phyloP scores from a whole-genome alignment of 2,113 vertebrate genomes.

The Myiozetetes cayanensis region DNA sequence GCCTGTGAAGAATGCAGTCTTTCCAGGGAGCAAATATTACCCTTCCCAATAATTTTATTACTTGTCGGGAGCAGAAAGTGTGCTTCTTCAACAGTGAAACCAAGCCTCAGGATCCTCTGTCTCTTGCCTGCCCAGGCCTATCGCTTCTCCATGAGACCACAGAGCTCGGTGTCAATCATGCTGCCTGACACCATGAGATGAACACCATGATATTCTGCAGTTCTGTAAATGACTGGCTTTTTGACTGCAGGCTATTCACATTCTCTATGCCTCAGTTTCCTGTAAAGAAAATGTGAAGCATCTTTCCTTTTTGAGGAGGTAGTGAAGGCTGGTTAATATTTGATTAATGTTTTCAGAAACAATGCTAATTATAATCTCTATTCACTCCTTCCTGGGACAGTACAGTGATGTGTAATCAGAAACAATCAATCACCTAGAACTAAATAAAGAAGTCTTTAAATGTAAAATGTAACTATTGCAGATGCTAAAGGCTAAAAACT shows the following conservation, averaged over 20 bases:
- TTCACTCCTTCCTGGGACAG: neutral
- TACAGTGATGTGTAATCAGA: neutral
- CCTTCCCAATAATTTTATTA: neutral
- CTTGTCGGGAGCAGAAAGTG: neutral
- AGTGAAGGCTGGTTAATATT: neutral
- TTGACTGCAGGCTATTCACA: neutral
- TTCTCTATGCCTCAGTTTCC: neutral
- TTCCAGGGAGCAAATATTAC: neutral
- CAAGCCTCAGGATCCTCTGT: neutral
- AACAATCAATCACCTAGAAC: neutral
- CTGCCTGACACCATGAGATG: neutral
- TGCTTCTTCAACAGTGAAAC: neutral
- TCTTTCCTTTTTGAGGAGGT: neutral
- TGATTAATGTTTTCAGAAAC: conserved; percentile 2
- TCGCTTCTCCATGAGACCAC: neutral
- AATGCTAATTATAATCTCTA: neutral
- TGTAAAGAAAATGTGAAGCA: neutral
- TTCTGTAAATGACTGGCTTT: neutral
- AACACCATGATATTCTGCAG: neutral
- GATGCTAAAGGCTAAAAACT: neutral
- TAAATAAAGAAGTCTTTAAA: neutral
- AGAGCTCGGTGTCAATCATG: neutral
- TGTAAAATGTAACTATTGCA: neutral
- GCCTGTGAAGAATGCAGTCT: neutral
- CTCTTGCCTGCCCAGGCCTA: neutral